Conservation (phyloP, 2,113 vertebrate genomes). For the Vimba vimba region DNA sequence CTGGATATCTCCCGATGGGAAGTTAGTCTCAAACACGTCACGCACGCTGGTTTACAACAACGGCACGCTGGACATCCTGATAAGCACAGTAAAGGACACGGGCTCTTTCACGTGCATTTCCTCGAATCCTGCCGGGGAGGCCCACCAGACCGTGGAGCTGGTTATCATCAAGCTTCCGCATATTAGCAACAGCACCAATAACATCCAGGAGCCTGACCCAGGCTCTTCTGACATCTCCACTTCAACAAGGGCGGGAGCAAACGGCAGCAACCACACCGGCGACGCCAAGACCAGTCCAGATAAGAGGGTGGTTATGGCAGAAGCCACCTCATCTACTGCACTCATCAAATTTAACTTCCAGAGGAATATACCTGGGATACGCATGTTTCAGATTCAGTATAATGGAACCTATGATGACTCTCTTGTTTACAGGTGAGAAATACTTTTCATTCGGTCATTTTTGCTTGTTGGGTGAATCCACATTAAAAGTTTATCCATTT, state of each 20-base stretch:
- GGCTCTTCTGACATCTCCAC: constrained; percentile 98
- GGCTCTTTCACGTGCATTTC: constrained; percentile 98
- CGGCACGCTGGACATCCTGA: constrained; percentile 94
- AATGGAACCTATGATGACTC: constrained; percentile 98
- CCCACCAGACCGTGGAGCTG: constrained; percentile 89
- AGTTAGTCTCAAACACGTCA: constrained; percentile 93
- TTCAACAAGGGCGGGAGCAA: constrained; percentile 91
- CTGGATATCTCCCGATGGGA: constrained; percentile 97
- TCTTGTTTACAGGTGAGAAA: constrained; percentile 96
- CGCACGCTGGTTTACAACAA: constrained; percentile 91
- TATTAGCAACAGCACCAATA: constrained; percentile 95
- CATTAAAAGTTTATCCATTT: not conserved
- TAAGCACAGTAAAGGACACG: constrained; percentile 95
- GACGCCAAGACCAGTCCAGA: constrained; percentile 90
- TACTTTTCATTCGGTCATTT: not conserved
- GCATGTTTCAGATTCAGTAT: constrained; percentile 99
- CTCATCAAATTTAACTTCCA: constrained; percentile 99
- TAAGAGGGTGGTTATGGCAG: constrained; percentile 91
- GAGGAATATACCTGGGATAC: constrained; percentile 97
- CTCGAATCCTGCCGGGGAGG: constrained; percentile 95
- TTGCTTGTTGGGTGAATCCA: not conserved
- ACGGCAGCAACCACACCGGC: constrained; percentile 87
- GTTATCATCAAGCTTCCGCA: constrained; percentile 97
- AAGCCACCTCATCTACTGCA: constrained; percentile 93
- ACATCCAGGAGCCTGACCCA: constrained; percentile 94